Conservation (phyloP, 2,113 vertebrate genomes). For the Percina caprodes region DNA sequence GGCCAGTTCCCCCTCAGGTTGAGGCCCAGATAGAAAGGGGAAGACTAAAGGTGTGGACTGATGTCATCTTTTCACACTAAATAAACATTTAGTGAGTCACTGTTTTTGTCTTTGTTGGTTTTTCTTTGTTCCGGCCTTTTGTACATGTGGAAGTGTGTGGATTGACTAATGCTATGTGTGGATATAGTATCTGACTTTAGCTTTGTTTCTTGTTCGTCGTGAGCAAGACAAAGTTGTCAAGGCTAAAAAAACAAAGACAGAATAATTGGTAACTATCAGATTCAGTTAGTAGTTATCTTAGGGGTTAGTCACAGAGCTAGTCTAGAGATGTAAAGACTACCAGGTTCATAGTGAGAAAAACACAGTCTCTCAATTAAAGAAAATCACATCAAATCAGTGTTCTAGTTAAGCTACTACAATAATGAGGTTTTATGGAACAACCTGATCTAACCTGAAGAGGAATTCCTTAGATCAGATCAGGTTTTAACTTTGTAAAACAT, state of each 20-base stretch:
- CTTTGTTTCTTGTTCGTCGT: conserved; percentile 29
- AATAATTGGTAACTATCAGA: not conserved
- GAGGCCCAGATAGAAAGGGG: conserved; percentile 50
- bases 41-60: conserved; percentile 45
- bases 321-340: not conserved
- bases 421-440: conserved; percentile 41
- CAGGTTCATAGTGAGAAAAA: not conserved
- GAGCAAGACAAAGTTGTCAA: not conserved
- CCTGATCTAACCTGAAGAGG: conserved; percentile 26
- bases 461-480: conserved; percentile 23
- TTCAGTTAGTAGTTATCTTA: not conserved
- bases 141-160: conserved; percentile 38
- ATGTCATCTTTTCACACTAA: conserved; percentile 62
- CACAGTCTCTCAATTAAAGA: not conserved
- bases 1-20: conserved; percentile 75
- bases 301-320: not conserved
- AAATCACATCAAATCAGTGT: conserved; percentile 11
- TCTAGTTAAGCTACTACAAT: conserved; percentile 4
- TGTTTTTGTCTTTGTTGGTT: conserved; percentile 22
- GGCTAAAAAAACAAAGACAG: not conserved
- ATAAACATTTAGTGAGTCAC: conserved; percentile 60
- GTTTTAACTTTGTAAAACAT: conserved; percentile 69
- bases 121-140: conserved; percentile 45
- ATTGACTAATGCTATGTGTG: conserved; percentile 36
- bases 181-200: conserved; percentile 29